Percentiles rank a stretch among this genome's conserved stretches.
Conservation (phyloP, 2,797 vertebrate species). For the Bradypodion pumilum region DNA sequence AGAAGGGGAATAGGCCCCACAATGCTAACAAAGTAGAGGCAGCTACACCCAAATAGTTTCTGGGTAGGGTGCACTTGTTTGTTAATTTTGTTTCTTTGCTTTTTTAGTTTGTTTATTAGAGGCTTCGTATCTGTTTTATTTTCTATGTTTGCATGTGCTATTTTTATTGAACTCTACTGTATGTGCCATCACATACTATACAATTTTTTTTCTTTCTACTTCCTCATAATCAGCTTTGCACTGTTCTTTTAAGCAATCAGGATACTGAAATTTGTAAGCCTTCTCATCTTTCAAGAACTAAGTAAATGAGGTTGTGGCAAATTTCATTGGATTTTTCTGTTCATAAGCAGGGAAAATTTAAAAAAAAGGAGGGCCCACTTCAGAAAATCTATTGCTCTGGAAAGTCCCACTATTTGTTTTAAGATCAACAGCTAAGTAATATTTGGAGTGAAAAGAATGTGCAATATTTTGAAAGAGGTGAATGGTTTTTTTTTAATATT, state of each 20-base stretch:
- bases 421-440: background rate
- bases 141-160: too few species aligned
- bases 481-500: background rate
- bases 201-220: slow-evolving; percentile 54
- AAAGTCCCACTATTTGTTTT: slow-evolving; percentile 10
- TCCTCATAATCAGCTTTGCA: slow-evolving; percentile 27
- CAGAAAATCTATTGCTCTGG: background rate
- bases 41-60: too few species aligned
- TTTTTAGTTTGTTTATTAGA: too few species aligned
- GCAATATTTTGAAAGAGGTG: background rate
- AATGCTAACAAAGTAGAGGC: too few species aligned
- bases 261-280: slow-evolving; percentile 50
- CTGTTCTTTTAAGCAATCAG: slow-evolving; percentile 47
- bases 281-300: slow-evolving; percentile 53
- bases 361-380: slow-evolving; percentile 22
- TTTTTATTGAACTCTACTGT: slow-evolving; percentile 44
- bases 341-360: slow-evolving; percentile 32
- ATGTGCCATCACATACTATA: slow-evolving; percentile 50
- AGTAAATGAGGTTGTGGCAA: slow-evolving; percentile 16
- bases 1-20: too few species aligned
- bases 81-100: too few species aligned
- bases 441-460: slow-evolving; percentile 1
- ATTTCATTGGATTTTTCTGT: slow-evolving; percentile 41
- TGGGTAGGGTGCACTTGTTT: too few species aligned
- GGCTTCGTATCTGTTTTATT: too few species aligned